phyloP scores from a whole-genome alignment of 2,113 vertebrate genomes.

The Hemichromis elongatus region DNA sequence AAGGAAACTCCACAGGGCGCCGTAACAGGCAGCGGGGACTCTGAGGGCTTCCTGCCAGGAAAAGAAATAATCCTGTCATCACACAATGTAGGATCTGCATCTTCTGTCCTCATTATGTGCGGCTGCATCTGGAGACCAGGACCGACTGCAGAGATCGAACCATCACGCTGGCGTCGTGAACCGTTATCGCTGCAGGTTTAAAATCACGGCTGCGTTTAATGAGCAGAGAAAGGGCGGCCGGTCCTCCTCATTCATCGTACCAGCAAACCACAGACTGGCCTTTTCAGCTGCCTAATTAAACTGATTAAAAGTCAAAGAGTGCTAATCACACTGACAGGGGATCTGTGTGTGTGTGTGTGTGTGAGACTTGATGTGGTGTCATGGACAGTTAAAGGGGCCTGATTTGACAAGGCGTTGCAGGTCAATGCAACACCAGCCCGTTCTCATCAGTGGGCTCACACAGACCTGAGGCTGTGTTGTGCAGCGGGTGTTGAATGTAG shows the following conservation, averaged over 20 bases:
- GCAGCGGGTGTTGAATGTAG: neutral
- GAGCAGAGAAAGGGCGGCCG: neutral
- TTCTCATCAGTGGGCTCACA: neutral
- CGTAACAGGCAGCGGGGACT: neutral
- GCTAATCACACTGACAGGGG: conserved; percentile 24
- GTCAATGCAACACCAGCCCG: conserved; percentile 29
- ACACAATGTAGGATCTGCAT: neutral
- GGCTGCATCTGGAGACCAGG: neutral
- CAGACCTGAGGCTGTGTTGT: neutral
- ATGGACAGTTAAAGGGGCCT: neutral
- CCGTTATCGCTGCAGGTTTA: neutral
- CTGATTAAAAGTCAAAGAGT: conserved; percentile 21
- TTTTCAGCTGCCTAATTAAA: conserved; percentile 51
- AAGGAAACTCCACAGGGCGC: neutral
- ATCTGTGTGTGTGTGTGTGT: neutral
- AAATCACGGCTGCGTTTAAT: neutral
- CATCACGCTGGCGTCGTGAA: neutral
- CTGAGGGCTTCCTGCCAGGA: neutral
- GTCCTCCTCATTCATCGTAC: neutral
- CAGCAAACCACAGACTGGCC: conserved; percentile 1
- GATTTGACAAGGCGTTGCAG: conserved; percentile 5
- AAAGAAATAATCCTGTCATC: neutral
- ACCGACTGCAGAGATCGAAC: neutral
- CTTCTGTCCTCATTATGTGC: neutral
- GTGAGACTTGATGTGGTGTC: neutral